A percentile compares a stretch with the other conserved stretches of the same genome.
Evolutionary conservation across 1,140 invertebrate species (phyloP).

Genomic region (Chrysomallon squamiferum): DNA sequence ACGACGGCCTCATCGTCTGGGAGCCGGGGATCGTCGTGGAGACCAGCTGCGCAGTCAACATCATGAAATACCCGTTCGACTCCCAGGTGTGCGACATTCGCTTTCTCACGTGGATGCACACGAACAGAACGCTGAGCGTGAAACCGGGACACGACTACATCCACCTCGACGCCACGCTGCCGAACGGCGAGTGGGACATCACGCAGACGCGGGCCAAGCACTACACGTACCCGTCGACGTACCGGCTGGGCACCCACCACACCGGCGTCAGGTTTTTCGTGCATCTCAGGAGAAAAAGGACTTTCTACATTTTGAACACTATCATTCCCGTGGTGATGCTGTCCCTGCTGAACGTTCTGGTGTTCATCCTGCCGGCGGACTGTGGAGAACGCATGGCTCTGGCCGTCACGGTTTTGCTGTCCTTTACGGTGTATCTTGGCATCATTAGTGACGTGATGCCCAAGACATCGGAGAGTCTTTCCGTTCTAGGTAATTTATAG

Average conservation of each 20-base stretch:
- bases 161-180: conserved; percentile 27
- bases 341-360: conserved; percentile 67
- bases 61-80: conserved; percentile 49
- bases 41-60: conserved; percentile 48
- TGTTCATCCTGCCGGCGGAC: conserved; percentile 69
- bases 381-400: conserved; percentile 69
- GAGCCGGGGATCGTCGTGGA: conserved; percentile 49
- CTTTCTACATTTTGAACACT: conserved; percentile 67
- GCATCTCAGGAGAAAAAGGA: conserved; percentile 37
- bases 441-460: conserved; percentile 69
- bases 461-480: conserved; percentile 66
- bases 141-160: conserved; percentile 22
- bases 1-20: conserved; percentile 45
- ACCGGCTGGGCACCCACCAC: conserved; percentile 23
- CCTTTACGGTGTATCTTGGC: conserved; percentile 69
- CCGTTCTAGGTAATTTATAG: conserved; percentile 58
- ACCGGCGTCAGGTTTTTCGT: conserved; percentile 35
- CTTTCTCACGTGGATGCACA: conserved; percentile 64
- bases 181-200: conserved; percentile 49
- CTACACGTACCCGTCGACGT: conserved; percentile 7
- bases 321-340: conserved; percentile 69
- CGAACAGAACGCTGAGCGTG: conserved; percentile 37
- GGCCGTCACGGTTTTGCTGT: conserved; percentile 68
- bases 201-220: conserved; percentile 12
- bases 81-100: conserved; percentile 50